Conservation (phyloP, 2,113 vertebrate genomes). For the Delphinus delphis region DNA sequence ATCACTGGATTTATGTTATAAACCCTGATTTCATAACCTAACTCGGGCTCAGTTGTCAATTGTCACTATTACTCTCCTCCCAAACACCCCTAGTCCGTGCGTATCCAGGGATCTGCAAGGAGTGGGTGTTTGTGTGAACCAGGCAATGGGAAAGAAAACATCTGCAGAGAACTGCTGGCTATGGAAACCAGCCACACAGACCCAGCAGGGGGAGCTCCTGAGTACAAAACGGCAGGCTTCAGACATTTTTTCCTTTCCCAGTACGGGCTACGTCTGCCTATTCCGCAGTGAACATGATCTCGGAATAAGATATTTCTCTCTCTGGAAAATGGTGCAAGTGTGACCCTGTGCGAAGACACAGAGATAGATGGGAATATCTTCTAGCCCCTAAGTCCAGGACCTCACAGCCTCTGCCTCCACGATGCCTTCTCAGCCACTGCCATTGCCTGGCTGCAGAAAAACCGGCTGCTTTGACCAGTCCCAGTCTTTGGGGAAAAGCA, state of each 20-base stretch:
- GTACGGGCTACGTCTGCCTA: neutral
- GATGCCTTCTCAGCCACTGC: neutral
- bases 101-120: neutral
- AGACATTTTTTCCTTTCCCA: conserved; percentile 7
- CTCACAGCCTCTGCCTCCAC: neutral
- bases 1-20: conserved; percentile 20
- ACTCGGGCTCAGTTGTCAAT: neutral
- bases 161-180: neutral
- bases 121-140: neutral
- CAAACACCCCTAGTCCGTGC: neutral
- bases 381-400: neutral
- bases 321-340: neutral
- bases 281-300: neutral
- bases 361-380: conserved; percentile 1
- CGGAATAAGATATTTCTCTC: conserved; percentile 13
- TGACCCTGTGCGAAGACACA: conserved; percentile 16
- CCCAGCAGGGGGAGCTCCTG: conserved; percentile 53
- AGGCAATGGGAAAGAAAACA: neutral
- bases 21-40: neutral
- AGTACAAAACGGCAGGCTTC: neutral
- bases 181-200: neutral
- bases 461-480: neutral
- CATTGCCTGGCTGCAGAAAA: neutral
- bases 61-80: neutral
- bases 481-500: neutral